Percentiles rank a stretch among this genome's conserved stretches.
phyloP scores from a whole-genome alignment of 2,797 vertebrate genomes.

The Cyprinodon diabolis region DNA sequence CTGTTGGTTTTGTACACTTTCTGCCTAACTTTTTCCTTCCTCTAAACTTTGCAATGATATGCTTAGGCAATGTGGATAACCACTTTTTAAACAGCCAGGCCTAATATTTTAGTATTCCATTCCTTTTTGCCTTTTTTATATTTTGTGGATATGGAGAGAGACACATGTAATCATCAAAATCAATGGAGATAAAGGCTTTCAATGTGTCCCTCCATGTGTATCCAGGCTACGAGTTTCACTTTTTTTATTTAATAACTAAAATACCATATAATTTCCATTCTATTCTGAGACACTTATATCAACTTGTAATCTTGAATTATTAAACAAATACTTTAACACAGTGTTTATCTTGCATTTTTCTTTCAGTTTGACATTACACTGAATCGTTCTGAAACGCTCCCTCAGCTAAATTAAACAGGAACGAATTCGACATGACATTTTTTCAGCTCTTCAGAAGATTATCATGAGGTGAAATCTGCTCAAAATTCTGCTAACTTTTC shows the following conservation, averaged over 20 bases:
- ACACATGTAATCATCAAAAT: neutral
- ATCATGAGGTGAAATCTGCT: neutral
- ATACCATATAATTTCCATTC: too few species aligned
- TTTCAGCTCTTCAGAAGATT: neutral
- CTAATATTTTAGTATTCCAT: neutral
- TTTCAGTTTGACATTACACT: neutral
- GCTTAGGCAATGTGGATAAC: neutral
- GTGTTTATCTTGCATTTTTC: neutral
- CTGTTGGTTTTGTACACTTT: neutral
- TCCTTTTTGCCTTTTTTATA: neutral
- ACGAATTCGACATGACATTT: neutral
- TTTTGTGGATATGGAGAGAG: neutral
- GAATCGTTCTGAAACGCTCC: constrained; percentile 3
- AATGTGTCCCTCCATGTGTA: neutral
- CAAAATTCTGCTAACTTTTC: neutral
- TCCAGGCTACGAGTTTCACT: too few species aligned
- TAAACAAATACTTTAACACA: neutral
- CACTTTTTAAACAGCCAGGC: neutral
- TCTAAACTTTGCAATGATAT: neutral
- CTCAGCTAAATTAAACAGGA: neutral
- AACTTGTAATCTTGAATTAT: neutral
- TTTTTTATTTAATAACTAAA: too few species aligned
- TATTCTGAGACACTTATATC: neutral
- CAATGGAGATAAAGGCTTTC: neutral
- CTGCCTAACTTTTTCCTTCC: neutral